phyloP scores from a whole-genome alignment of 2,888 invertebrate genomes.

The Cephus rjabovi region DNA sequence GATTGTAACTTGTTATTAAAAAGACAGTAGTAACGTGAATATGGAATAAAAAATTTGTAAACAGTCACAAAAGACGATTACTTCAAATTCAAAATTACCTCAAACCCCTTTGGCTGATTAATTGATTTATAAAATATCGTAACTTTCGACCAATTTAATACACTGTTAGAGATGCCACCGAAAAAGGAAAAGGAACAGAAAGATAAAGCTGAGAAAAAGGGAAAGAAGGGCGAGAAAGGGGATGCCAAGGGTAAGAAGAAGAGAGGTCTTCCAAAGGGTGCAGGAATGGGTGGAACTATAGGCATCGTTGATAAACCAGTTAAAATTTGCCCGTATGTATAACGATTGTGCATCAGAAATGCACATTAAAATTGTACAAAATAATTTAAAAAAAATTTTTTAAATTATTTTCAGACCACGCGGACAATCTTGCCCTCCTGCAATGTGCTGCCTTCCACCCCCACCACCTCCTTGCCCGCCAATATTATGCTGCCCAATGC shows the following conservation, averaged over 20 bases:
- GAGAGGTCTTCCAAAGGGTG: conserved; percentile 29
- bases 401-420: too few species aligned
- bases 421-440: neutral
- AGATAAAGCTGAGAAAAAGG: conserved; percentile 1
- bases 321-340: conserved; percentile 31
- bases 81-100: conserved; percentile 7
- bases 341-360: neutral
- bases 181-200: conserved; percentile 6
- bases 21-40: too few species aligned
- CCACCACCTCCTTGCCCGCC: conserved; percentile 20
- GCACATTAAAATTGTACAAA: neutral
- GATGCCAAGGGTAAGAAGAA: conserved; percentile 17
- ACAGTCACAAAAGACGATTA: neutral
- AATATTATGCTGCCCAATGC: conserved; percentile 19
- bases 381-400: too few species aligned
- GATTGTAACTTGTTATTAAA: too few species aligned
- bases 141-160: neutral
- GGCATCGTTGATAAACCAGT: conserved; percentile 29
- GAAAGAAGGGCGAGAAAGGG: neutral
- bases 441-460: conserved; percentile 6
- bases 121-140: neutral
- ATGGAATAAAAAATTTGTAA: too few species aligned
- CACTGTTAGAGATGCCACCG: conserved; percentile 12
- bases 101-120: conserved; percentile 1
- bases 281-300: conserved; percentile 36